Evolutionary conservation across 1,140 invertebrate genomes (phyloP).

Genomic region (Rhyzopertha dominica): DNA sequence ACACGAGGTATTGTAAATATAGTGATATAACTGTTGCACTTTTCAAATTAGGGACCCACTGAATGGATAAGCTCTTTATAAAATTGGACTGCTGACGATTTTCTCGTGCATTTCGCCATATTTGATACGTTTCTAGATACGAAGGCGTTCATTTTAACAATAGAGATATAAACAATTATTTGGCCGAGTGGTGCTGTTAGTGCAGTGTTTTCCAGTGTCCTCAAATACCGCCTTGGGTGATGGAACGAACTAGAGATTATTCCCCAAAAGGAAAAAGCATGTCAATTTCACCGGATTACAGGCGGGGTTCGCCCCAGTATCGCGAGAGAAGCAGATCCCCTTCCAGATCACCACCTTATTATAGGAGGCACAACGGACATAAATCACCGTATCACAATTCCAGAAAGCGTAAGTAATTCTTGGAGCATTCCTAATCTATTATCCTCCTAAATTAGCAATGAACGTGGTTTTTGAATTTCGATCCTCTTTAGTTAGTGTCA

Average conservation of each 20-base stretch:
- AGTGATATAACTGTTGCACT: too few species aligned
- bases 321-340: conserved; percentile 29
- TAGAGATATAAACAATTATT: too few species aligned
- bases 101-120: too few species aligned
- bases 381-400: conserved; percentile 26
- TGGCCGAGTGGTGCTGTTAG: too few species aligned
- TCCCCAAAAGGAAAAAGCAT: conserved; percentile 30
- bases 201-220: too few species aligned
- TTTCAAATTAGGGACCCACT: too few species aligned
- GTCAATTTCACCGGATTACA: conserved; percentile 36
- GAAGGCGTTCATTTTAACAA: too few species aligned
- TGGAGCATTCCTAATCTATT: background rate
- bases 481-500: background rate
- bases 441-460: background rate
- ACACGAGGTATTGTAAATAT: too few species aligned
- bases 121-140: too few species aligned
- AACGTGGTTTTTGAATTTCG: conserved; percentile 4
- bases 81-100: too few species aligned
- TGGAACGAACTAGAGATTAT: conserved; percentile 23
- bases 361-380: conserved; percentile 37
- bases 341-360: conserved; percentile 34
- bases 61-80: too few species aligned
- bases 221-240: too few species aligned
- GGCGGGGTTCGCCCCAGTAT: conserved; percentile 27
- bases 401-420: conserved; percentile 30